A percentile compares a stretch with the other conserved stretches of the same genome.
Evolutionary conservation across 2,113 vertebrate genomes (phyloP).

Genomic region (Paradoxurus hermaphroditus): DNA sequence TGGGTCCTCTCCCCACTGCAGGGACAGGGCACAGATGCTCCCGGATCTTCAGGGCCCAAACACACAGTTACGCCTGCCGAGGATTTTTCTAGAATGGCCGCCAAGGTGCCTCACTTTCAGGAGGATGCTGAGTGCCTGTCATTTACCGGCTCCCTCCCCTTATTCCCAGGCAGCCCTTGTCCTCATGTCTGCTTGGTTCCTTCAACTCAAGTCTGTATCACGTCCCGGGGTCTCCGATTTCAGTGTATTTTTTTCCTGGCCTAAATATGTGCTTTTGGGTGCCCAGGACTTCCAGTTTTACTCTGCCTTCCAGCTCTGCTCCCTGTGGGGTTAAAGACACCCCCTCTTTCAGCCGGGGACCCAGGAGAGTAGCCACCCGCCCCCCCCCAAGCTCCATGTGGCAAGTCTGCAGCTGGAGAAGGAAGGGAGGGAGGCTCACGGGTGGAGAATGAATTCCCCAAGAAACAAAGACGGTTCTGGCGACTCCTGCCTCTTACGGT

Average conservation of each 20-base stretch:
- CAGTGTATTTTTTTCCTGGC: background rate
- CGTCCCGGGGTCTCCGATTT: background rate
- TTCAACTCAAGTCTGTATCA: too few species aligned
- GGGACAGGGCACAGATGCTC: fast-evolving
- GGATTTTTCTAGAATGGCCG: background rate
- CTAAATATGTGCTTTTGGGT: background rate
- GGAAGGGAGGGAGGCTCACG: background rate
- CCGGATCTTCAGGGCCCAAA: background rate
- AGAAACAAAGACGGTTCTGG: background rate
- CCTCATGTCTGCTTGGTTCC: background rate
- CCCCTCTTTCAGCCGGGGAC: background rate
- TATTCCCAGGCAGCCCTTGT: too few species aligned
- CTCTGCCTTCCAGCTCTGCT: background rate
- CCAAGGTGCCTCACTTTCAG: background rate
- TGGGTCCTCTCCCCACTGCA: too few species aligned
- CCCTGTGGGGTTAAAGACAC: background rate
- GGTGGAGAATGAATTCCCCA: background rate
- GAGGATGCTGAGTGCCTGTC: too few species aligned
- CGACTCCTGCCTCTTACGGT: background rate
- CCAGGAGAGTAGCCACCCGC: background rate
- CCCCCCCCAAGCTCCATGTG: background rate
- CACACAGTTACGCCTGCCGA: background rate
- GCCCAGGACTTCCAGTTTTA: background rate
- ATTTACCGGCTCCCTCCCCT: background rate
- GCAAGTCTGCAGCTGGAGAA: background rate